Conservation (phyloP, 1,140 invertebrate genomes). For the Aphaenogaster ashmeadi region DNA sequence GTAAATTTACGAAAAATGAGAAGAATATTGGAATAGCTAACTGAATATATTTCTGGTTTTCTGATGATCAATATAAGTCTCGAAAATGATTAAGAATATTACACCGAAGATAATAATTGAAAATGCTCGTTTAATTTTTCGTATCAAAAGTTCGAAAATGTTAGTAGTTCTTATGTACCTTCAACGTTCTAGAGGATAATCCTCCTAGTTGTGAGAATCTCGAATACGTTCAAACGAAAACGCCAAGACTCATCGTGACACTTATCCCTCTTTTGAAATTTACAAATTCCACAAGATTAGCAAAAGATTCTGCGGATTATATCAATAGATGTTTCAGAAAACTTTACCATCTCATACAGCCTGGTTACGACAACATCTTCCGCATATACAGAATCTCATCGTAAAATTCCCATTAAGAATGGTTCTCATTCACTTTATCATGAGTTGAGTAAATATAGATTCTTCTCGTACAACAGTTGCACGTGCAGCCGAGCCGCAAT, state of each 20-base stretch:
- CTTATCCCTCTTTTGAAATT: slow-evolving; percentile 1
- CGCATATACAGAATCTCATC: background rate
- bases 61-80: background rate
- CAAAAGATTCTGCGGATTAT: background rate
- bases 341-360: background rate
- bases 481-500: background rate
- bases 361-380: background rate
- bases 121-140: slow-evolving; percentile 28
- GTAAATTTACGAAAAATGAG: slow-evolving; percentile 4
- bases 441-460: slow-evolving; percentile 35
- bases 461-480: slow-evolving; percentile 7
- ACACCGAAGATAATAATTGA: slow-evolving; percentile 35
- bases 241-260: slow-evolving; percentile 18
- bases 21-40: slow-evolving; percentile 16
- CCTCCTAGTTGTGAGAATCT: background rate
- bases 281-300: slow-evolving; percentile 15
- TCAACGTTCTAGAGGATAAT: background rate
- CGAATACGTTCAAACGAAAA: background rate
- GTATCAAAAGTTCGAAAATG: slow-evolving; percentile 55
- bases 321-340: background rate
- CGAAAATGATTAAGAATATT: background rate
- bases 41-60: slow-evolving; percentile 1
- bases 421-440: slow-evolving; percentile 12
- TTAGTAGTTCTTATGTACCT: background rate
- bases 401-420: slow-evolving; percentile 15